Conservation (phyloP, 1,140 invertebrate species). For the Zaprionus ornatus region DNA sequence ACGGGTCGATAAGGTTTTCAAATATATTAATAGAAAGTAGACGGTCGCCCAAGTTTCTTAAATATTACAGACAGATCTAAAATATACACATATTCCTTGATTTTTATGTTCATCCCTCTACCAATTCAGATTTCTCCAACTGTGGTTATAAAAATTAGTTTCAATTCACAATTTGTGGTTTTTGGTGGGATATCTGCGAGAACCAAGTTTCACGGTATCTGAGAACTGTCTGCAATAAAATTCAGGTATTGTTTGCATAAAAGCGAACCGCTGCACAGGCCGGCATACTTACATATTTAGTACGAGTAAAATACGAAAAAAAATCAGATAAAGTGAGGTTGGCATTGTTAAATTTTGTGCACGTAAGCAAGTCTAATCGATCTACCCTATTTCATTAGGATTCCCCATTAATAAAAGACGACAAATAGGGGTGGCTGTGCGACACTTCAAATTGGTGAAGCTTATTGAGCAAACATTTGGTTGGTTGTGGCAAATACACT, state of each 20-base stretch:
- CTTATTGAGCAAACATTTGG: constrained; percentile 2
- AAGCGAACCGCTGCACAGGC: background rate
- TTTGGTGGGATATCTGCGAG: background rate
- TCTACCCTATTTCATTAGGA: constrained; percentile 4
- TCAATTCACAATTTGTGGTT: constrained; percentile 1
- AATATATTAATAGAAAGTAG: too few species aligned
- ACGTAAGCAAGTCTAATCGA: constrained; percentile 3
- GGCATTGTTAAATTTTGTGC: constrained; percentile 3
- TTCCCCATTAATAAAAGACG: background rate
- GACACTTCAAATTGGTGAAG: constrained; percentile 3
- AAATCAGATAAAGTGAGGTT: background rate
- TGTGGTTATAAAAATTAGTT: background rate
- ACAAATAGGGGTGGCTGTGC: constrained; percentile 1
- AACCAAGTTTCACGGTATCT: background rate
- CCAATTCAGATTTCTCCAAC: background rate
- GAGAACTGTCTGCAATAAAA: background rate
- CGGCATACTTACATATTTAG: background rate
- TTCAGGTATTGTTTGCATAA: constrained; percentile 5
- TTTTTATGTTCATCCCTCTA: background rate
- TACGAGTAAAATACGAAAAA: background rate
- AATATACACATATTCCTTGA: background rate
- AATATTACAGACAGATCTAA: background rate
- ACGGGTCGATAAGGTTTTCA: too few species aligned
- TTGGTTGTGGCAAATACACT: background rate
- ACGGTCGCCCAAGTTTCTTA: too few species aligned